phyloP scores from a whole-genome alignment of 2,888 invertebrate genomes.

The Sacculina carcini region DNA sequence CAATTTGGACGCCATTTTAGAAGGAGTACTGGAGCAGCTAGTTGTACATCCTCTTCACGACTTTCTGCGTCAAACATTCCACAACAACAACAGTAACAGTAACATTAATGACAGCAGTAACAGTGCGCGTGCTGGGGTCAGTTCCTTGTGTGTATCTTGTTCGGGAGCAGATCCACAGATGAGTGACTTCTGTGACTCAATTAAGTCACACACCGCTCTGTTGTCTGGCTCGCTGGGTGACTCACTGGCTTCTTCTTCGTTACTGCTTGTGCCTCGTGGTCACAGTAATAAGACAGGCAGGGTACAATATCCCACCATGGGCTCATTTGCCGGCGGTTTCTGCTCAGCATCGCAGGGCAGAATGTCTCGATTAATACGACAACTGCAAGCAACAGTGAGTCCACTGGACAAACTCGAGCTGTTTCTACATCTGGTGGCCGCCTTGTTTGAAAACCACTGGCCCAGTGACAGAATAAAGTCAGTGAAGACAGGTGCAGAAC shows the following conservation, averaged over 20 bases:
- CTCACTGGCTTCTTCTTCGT: too few species aligned
- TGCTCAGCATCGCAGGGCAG: too few species aligned
- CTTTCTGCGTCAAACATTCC: constrained; percentile 12
- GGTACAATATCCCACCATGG: too few species aligned
- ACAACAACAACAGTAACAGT: constrained; percentile 9
- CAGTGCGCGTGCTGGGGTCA: constrained; percentile 8
- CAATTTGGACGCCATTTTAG: constrained; percentile 80
- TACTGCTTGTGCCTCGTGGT: too few species aligned
- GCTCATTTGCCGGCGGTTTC: too few species aligned
- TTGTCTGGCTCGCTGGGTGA: neutral
- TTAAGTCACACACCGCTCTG: neutral
- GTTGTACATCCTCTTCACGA: constrained; percentile 41
- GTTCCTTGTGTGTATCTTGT: too few species aligned
- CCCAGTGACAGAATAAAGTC: too few species aligned
- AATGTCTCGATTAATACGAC: constrained; percentile 27
- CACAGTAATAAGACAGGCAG: too few species aligned
- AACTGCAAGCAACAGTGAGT: constrained; percentile 69
- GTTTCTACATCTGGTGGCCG: constrained; percentile 59
- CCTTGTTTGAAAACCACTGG: constrained; percentile 45
- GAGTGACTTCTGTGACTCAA: too few species aligned
- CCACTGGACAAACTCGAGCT: constrained; percentile 79
- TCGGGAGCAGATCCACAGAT: too few species aligned
- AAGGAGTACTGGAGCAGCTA: constrained; percentile 74
- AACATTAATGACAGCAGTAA: constrained; percentile 10
- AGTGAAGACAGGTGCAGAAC: too few species aligned